Evolutionary conservation across 1,140 invertebrate genomes (phyloP).

Genomic region (Trypoxylus dichotomus): DNA sequence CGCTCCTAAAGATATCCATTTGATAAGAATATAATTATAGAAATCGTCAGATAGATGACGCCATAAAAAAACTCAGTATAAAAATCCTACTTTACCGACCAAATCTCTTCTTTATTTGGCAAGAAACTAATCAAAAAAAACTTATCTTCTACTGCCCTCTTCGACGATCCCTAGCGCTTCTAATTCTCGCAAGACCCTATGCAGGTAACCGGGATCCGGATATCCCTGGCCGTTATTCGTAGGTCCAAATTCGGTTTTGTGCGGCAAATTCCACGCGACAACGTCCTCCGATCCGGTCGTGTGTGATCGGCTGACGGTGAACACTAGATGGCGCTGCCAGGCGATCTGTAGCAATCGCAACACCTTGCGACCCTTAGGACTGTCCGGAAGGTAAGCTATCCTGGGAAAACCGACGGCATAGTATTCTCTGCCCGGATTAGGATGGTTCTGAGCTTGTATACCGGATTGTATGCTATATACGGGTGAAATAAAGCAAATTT

Average conservation of each 20-base stretch:
- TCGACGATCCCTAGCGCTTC: constrained; percentile 69
- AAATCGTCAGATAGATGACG: too few species aligned
- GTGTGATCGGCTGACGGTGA: constrained; percentile 83
- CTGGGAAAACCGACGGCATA: constrained; percentile 85
- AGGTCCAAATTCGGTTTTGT: constrained; percentile 77
- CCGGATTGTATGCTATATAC: constrained; percentile 76
- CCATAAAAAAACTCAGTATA: too few species aligned
- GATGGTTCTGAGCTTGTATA: constrained; percentile 78
- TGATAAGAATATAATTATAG: too few species aligned
- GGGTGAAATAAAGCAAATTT: neutral
- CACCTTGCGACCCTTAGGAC: constrained; percentile 67
- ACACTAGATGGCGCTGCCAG: constrained; percentile 81
- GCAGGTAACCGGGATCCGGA: constrained; percentile 75
- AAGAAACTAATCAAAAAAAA: neutral
- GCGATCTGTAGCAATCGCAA: constrained; percentile 75
- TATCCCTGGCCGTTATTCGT: constrained; percentile 69
- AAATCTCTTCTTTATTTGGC: neutral
- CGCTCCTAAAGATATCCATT: too few species aligned
- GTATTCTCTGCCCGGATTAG: constrained; percentile 78
- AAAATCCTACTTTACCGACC: neutral
- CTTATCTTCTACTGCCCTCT: constrained; percentile 34
- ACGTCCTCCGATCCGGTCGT: constrained; percentile 88
- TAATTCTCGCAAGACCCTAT: constrained; percentile 71
- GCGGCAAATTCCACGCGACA: constrained; percentile 91
- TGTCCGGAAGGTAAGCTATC: constrained; percentile 80